These are phyloP conservation scores for Theocolax elegans DNA, from an alignment of 1,140 invertebrate species.

Conservation along the genomic window DNA sequence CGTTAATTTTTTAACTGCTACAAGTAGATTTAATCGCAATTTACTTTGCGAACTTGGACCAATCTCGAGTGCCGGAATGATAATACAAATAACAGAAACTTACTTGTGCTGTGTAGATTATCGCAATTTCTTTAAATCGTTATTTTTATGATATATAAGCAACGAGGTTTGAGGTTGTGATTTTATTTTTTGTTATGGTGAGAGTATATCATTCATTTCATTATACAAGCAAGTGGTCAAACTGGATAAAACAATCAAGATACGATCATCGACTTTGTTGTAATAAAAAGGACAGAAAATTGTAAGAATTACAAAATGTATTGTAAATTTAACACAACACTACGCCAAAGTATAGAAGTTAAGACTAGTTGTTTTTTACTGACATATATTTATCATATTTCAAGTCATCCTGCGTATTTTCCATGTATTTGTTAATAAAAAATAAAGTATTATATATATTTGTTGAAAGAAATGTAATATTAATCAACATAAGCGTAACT, in stretches of 20 bases:
- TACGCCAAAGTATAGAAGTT: conserved; percentile 53
- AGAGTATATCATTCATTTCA: no score
- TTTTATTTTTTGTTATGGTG: no score
- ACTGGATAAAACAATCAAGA: no score
- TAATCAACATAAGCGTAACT: no score
- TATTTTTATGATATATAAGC: no score
- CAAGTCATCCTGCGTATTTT: conserved; percentile 54
- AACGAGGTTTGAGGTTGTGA: background rate
- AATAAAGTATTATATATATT: conserved; percentile 60
- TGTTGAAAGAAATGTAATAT: conserved; percentile 42
- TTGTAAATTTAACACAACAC: conserved; percentile 9
- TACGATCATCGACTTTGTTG: no score
- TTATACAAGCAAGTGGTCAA: no score
- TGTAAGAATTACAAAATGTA: background rate
- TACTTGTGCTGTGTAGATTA: background rate
- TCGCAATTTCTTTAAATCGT: background rate
- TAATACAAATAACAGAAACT: background rate
- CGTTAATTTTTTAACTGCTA: background rate
- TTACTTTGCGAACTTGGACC: conserved; percentile 18
- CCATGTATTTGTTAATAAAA: conserved; percentile 59
- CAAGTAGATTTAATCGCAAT: conserved; percentile 17
- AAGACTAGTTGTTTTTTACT: conserved; percentile 58
- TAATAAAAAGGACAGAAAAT: background rate
- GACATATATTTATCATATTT: conserved; percentile 45
- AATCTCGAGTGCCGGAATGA: background rate